Percentiles rank a stretch among this genome's conserved stretches.
phyloP scores from a whole-genome alignment of 2,113 vertebrate genomes.

The Vulpes ferrilata region DNA sequence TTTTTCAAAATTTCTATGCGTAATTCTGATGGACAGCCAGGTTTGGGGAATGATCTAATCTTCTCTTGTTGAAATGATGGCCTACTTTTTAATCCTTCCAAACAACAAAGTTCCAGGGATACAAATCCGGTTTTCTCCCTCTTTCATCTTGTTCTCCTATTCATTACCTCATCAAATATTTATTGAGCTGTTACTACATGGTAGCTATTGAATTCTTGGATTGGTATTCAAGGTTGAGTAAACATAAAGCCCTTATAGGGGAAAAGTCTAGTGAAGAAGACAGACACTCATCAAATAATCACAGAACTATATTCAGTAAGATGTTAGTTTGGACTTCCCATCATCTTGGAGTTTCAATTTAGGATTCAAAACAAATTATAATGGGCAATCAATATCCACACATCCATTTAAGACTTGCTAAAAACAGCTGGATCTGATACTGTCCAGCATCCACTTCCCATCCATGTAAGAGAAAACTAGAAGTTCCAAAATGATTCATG shows the following conservation, averaged over 20 bases:
- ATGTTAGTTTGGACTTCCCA: not conserved
- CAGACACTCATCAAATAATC: not conserved
- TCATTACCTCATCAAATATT: not conserved
- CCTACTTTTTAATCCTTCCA: not conserved
- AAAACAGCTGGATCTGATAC: not conserved
- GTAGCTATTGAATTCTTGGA: not conserved
- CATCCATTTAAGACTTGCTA: not conserved
- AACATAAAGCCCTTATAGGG: not conserved
- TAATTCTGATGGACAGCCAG: not conserved
- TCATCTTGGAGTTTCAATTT: not conserved
- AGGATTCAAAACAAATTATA: not conserved
- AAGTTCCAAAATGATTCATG: not conserved
- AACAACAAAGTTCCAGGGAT: not conserved
- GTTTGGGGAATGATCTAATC: not conserved
- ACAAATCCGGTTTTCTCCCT: not conserved
- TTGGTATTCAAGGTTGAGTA: not conserved
- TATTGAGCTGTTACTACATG: not conserved
- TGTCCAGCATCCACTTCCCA: not conserved
- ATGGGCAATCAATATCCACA: not conserved
- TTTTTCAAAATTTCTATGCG: not conserved
- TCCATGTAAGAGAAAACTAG: not conserved
- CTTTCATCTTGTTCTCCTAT: not conserved
- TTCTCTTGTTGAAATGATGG: not conserved
- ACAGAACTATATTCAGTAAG: not conserved
- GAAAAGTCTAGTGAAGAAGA: not conserved